Evolutionary conservation across 2,797 vertebrate species (phyloP).

Genomic region (Furcifer pardalis): DNA sequence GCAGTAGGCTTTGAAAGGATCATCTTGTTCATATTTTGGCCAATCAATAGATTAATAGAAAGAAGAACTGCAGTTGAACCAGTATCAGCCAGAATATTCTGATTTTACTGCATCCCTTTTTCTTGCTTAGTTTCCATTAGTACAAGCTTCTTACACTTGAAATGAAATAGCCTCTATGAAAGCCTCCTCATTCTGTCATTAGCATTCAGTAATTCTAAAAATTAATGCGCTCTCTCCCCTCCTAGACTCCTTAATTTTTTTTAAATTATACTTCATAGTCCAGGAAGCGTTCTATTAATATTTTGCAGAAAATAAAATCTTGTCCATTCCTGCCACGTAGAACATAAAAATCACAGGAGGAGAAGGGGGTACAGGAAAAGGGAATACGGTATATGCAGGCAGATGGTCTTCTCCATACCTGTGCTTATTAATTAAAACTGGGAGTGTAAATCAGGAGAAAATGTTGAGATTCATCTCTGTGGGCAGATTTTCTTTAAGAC

Average conservation of each 20-base stretch:
- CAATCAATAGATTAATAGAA: neutral
- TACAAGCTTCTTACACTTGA: neutral
- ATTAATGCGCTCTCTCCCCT: neutral
- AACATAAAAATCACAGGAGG: constrained; percentile 24
- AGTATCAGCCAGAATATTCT: neutral
- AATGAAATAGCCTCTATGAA: neutral
- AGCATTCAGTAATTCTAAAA: neutral
- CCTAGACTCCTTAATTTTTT: neutral
- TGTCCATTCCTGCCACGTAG: constrained; percentile 50
- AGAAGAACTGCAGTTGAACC: rapidly evolving
- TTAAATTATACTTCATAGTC: neutral
- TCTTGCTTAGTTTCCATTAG: neutral
- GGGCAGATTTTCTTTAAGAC: constrained; percentile 43
- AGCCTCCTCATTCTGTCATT: neutral
- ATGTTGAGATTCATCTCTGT: constrained; percentile 55
- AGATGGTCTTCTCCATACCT: constrained; percentile 64
- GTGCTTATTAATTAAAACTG: constrained; percentile 63
- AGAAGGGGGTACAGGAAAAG: constrained; percentile 23
- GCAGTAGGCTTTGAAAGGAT: neutral
- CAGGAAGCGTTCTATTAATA: constrained; percentile 43
- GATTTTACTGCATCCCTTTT: rapidly evolving
- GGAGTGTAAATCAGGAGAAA: constrained; percentile 46
- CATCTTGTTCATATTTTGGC: neutral
- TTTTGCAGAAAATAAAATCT: constrained; percentile 47
- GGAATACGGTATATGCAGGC: constrained; percentile 44